phyloP scores from a whole-genome alignment of 2,797 vertebrate species.

The Chaenodraco wilsoni region DNA sequence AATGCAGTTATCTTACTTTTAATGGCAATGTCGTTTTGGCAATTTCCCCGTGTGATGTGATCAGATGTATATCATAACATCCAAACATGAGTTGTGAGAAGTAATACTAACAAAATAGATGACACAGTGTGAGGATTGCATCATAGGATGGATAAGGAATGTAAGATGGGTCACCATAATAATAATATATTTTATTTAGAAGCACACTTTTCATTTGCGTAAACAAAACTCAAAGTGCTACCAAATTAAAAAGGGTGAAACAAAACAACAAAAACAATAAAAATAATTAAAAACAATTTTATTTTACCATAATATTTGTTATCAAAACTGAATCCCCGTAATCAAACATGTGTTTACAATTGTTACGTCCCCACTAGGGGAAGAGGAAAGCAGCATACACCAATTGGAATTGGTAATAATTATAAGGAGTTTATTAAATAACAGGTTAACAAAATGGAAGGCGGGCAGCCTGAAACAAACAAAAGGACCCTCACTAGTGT shows the following conservation, averaged over 20 bases:
- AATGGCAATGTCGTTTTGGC: constrained; percentile 25
- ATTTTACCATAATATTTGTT: neutral
- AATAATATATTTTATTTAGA: neutral
- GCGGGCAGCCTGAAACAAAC: no score
- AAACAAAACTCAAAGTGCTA: no score
- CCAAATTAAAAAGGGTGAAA: no score
- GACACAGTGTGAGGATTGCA: constrained; percentile 8
- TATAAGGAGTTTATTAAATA: no score
- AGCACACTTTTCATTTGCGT: no score
- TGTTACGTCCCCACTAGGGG: no score
- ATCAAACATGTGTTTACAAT: neutral
- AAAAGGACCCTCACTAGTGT: no score
- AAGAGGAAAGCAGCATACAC: no score
- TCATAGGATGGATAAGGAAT: constrained; percentile 11
- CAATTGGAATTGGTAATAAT: no score
- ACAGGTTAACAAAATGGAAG: no score
- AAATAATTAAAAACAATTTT: no score
- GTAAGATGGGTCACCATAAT: neutral
- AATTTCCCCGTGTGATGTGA: constrained; percentile 32
- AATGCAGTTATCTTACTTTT: constrained; percentile 11
- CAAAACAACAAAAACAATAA: no score
- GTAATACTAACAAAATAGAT: constrained; percentile 30
- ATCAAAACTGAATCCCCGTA: neutral
- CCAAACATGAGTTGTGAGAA: constrained; percentile 9
- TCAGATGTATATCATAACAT: constrained; percentile 37